Evolutionary conservation across 2,113 vertebrate species (phyloP).

Genomic region (Nibea albiflora): DNA sequence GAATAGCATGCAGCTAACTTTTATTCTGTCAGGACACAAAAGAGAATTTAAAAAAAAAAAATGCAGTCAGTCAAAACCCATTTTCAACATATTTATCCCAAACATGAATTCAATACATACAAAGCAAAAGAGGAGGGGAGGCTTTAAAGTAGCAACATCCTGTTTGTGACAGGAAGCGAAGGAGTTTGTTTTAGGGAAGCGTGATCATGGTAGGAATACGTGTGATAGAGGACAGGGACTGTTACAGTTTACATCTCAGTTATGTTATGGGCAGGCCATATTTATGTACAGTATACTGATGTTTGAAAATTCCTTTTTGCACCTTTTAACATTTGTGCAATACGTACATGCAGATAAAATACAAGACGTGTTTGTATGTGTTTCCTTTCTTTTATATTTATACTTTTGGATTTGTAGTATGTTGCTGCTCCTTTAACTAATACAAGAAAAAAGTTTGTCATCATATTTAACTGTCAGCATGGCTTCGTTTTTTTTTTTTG

Average conservation of each 20-base stretch:
- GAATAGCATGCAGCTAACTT: neutral
- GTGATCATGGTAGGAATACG: neutral
- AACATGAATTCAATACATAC: slow-evolving; percentile 23
- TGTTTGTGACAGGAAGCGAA: slow-evolving; percentile 5
- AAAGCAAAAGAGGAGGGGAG: neutral
- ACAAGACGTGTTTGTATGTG: neutral
- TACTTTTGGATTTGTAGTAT: neutral
- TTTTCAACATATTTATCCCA: neutral
- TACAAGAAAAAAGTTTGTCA: neutral
- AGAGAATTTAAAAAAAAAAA: no score
- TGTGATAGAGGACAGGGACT: neutral
- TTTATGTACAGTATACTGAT: neutral
- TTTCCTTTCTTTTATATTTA: neutral
- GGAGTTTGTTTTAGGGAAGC: slow-evolving; percentile 16
- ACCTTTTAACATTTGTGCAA: neutral
- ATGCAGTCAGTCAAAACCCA: neutral
- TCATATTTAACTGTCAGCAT: neutral
- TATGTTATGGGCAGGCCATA: no score
- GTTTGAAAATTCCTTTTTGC: neutral
- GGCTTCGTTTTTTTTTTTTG: neutral
- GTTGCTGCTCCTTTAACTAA: neutral
- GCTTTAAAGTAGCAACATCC: slow-evolving; percentile 10
- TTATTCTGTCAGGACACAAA: no score
- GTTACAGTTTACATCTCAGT: neutral
- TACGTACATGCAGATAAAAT: neutral